A percentile compares a stretch with the other conserved stretches of the same genome.
phyloP scores from a whole-genome alignment of 2,888 invertebrate species.

The Campoplex capitator region DNA sequence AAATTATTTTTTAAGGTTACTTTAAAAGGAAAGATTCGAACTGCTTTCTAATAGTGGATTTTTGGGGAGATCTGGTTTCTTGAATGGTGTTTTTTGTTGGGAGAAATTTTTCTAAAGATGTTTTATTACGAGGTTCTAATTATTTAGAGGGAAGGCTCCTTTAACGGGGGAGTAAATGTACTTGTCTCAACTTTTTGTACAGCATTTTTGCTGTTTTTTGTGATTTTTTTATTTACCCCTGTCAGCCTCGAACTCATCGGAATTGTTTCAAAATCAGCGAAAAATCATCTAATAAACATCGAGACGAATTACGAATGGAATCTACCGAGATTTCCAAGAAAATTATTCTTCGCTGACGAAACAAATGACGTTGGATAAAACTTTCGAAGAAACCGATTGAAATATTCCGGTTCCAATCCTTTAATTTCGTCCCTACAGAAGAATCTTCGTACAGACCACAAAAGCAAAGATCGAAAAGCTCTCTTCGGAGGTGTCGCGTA shows the following conservation, averaged over 20 bases:
- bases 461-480: conserved; percentile 21
- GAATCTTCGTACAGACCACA: not conserved
- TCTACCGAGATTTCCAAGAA: not conserved
- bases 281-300: not conserved
- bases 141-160: too few species aligned
- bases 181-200: too few species aligned
- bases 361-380: not conserved
- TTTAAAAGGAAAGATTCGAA: too few species aligned
- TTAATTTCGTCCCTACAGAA: not conserved
- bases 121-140: too few species aligned
- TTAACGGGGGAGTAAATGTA: too few species aligned
- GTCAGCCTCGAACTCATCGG: not conserved
- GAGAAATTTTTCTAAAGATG: too few species aligned
- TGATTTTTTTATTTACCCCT: not conserved
- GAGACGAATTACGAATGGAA: not conserved
- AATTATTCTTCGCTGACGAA: not conserved
- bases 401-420: conserved; percentile 4
- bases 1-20: too few species aligned
- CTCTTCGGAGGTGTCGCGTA: conserved; percentile 6
- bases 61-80: too few species aligned
- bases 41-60: too few species aligned
- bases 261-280: not conserved
- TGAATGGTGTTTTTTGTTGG: too few species aligned
- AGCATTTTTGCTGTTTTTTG: too few species aligned
- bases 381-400: not conserved